Base-by-base conservation (phyloP, 2,888 invertebrate species). In the Chymomyza fuscimana region DNA sequence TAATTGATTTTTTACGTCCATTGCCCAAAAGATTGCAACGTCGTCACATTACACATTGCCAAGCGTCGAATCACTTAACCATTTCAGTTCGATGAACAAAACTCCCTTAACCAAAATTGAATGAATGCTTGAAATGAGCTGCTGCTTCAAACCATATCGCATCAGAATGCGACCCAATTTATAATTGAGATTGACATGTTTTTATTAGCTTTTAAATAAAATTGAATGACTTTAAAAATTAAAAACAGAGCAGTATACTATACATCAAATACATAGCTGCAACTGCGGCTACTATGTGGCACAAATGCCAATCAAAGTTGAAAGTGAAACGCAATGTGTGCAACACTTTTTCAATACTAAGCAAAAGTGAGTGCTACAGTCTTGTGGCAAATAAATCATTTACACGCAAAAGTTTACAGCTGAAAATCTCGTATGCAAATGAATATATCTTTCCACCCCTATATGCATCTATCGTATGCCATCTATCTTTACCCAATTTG, bases 11-110 rank as follows among this genome's bases (percentile, higher is more conserved):
- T 58, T 59, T 46, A 46, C 12, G 12, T 10, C 40, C 40, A 12
- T 10, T 10, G 12, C 40, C 40, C 12, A 46, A 46, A 46, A 54
- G 16, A 54, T 54, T 54, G 54, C 19, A 54, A 22, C 22, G 22
- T 54, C 54, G 16, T 54, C 54, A 46, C 40, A 46, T 46, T 46
- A 12, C 54, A 46, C 40, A 46, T 46, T 46, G 40, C 40, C 22
- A 54, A 54, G 54, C 69, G 65, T 64, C 77, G 64, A 77, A 80
- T 83, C 87, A 83, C 86, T 83, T 86, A 82, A 77, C 59, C 10
- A 50, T 75, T 56, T 54, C 61, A 67, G 29, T 40, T 66, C 51
- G 16, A 60, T 65, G 56, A 65, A 32, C 32, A 7, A 32, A 32
- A 32, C 52, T 63, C 1, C 22, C 58, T 25, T 25, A 25, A 1